These are phyloP conservation scores for Gryon sp. DNA, from an alignment of 1,140 invertebrate genomes.

Conservation along the genomic window DNA sequence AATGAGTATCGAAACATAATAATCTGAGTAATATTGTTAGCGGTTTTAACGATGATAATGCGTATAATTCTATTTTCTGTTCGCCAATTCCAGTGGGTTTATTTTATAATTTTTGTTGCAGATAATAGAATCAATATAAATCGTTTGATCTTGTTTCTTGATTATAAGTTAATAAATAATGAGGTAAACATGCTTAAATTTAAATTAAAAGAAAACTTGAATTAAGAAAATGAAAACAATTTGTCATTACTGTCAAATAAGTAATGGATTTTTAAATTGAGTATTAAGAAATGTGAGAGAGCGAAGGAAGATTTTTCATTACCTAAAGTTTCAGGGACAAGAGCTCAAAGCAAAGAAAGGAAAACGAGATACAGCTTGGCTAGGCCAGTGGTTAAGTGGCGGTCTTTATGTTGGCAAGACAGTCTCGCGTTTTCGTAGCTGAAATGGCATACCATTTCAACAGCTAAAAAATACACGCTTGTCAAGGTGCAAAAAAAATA, in stretches of 20 bases:
- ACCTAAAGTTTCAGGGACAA: neutral
- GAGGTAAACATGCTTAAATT: no score
- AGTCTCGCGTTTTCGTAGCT: neutral
- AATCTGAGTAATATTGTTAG: no score
- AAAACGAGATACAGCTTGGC: slow-evolving; percentile 2
- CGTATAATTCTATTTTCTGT: no score
- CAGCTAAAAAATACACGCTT: neutral
- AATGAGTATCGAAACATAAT: no score
- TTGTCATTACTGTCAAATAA: neutral
- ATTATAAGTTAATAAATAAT: no score
- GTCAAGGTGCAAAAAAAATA: slow-evolving; percentile 1
- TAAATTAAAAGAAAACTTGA: no score
- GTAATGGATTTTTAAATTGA: neutral
- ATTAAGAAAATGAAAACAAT: no score
- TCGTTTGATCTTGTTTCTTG: no score
- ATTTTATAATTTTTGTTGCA: no score
- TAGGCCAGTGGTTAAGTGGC: slow-evolving; percentile 4
- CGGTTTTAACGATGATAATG: no score
- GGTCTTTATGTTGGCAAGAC: slow-evolving; percentile 11
- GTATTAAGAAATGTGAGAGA: neutral
- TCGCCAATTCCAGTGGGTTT: no score
- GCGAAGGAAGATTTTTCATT: slow-evolving; percentile 1
- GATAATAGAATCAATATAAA: no score
- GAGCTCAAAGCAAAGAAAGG: neutral
- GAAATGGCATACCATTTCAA: neutral